These are phyloP conservation scores for Schizaphis graminum DNA, from an alignment of 2,888 invertebrate species.

Conservation along the genomic window DNA sequence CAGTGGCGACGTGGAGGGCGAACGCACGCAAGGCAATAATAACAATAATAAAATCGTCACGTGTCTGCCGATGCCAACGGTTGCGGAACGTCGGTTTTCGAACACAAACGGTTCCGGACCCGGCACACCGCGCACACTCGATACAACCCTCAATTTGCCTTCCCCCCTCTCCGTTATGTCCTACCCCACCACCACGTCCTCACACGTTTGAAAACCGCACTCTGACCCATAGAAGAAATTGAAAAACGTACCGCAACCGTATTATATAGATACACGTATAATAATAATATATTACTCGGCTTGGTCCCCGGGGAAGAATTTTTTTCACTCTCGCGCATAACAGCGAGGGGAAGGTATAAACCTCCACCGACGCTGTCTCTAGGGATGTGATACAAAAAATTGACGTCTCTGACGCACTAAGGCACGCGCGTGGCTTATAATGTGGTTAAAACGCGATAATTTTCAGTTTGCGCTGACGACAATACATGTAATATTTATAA, in stretches of 20 bases:
- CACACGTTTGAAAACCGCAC: slow-evolving; percentile 23
- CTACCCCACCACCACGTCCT: not conserved
- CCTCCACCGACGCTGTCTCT: slow-evolving; percentile 22
- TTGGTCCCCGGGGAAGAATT: slow-evolving; percentile 27
- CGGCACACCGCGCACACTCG: slow-evolving; percentile 51
- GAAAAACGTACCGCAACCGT: not conserved
- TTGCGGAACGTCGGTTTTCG: slow-evolving; percentile 63
- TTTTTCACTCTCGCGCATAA: slow-evolving; percentile 3
- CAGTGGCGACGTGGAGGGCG: not conserved
- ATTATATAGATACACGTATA: slow-evolving; percentile 27
- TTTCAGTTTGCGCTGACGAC: slow-evolving; percentile 65
- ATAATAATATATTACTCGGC: not conserved
- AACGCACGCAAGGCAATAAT: slow-evolving; percentile 10
- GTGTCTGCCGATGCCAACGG: slow-evolving; percentile 46
- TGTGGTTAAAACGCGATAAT: slow-evolving; percentile 64
- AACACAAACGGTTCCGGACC: slow-evolving; percentile 61
- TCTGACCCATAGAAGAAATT: slow-evolving; percentile 10
- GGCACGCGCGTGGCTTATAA: slow-evolving; percentile 24
- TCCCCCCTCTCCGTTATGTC: not conserved
- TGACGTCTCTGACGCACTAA: not conserved
- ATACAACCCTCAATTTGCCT: slow-evolving; percentile 56
- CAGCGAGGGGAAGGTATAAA: not conserved
- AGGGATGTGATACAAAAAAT: slow-evolving; percentile 35
- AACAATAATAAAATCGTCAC: slow-evolving; percentile 61
- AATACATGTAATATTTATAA: slow-evolving; percentile 44